phyloP scores from a whole-genome alignment of 2,888 invertebrate genomes.

The Apamea crenata region DNA sequence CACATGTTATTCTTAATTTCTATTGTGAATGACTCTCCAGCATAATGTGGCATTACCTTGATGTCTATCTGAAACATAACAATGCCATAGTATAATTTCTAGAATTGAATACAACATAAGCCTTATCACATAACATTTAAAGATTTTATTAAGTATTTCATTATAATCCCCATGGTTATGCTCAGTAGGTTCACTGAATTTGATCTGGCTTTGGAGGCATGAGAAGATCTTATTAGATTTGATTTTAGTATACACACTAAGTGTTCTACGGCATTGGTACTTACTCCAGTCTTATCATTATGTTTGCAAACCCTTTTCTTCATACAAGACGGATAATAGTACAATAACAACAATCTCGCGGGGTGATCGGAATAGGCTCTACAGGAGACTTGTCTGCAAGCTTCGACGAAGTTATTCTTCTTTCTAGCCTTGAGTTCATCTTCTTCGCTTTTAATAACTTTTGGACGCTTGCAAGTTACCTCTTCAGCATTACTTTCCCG shows the following conservation, averaged over 20 bases:
- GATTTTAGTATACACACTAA: background rate
- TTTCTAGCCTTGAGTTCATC: conserved; percentile 73
- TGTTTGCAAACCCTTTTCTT: conserved; percentile 74
- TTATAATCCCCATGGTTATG: background rate
- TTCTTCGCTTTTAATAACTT: conserved; percentile 66
- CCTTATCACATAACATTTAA: background rate
- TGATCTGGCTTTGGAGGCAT: background rate
- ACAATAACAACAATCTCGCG: conserved; percentile 77
- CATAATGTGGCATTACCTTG: conserved; percentile 76
- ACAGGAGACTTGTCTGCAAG: conserved; percentile 82
- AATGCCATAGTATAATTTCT: background rate
- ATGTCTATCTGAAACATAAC: conserved; percentile 69
- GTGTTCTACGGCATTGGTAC: conserved; percentile 37
- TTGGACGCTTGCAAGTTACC: conserved; percentile 71
- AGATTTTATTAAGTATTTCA: background rate
- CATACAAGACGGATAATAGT: conserved; percentile 79
- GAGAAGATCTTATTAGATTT: background rate
- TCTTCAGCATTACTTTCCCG: conserved; percentile 66
- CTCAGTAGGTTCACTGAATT: background rate
- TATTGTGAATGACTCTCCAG: conserved; percentile 81
- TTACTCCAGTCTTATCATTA: conserved; percentile 73
- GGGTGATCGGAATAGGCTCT: conserved; percentile 78
- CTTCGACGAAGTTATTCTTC: conserved; percentile 82
- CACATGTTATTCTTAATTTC: conserved; percentile 83
- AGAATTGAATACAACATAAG: background rate